These are phyloP conservation scores for Psilopsiagon aymara DNA, from an alignment of 2,113 vertebrate species.

Conservation along the genomic window DNA sequence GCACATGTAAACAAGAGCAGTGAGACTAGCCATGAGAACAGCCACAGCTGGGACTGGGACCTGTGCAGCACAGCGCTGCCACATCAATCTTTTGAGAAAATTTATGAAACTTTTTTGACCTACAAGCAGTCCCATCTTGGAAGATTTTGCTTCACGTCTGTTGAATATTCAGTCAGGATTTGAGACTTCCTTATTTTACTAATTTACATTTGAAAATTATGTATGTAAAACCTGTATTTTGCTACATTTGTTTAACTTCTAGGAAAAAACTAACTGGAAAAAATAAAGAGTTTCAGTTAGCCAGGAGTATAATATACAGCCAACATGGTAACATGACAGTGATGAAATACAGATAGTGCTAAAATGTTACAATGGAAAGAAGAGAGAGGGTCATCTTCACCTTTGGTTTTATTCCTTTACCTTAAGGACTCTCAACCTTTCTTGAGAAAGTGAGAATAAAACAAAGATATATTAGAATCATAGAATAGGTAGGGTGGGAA, in stretches of 20 bases:
- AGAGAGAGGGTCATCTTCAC: not conserved
- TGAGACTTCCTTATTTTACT: not conserved
- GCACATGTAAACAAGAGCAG: not conserved
- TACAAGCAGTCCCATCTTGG: not conserved
- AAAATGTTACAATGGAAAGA: not conserved
- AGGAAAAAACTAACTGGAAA: not conserved
- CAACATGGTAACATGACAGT: not conserved
- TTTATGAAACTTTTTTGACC: not conserved
- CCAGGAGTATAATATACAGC: not conserved
- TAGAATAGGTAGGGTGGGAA: too few relatives aligned
- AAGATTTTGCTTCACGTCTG: not conserved
- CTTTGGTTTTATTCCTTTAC: not conserved
- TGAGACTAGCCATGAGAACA: not conserved
- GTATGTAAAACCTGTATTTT: not conserved
- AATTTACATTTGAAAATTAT: not conserved
- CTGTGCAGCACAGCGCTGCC: not conserved
- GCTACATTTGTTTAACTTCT: not conserved
- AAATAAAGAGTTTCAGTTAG: not conserved
- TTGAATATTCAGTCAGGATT: not conserved
- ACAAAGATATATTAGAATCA: not conserved
- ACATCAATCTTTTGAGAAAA: fast-evolving
- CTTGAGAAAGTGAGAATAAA: not conserved
- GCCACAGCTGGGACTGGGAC: not conserved
- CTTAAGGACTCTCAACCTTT: not conserved
- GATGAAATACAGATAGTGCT: not conserved